phyloP scores from a whole-genome alignment of 2,113 vertebrate species.

The Grantiella picta region DNA sequence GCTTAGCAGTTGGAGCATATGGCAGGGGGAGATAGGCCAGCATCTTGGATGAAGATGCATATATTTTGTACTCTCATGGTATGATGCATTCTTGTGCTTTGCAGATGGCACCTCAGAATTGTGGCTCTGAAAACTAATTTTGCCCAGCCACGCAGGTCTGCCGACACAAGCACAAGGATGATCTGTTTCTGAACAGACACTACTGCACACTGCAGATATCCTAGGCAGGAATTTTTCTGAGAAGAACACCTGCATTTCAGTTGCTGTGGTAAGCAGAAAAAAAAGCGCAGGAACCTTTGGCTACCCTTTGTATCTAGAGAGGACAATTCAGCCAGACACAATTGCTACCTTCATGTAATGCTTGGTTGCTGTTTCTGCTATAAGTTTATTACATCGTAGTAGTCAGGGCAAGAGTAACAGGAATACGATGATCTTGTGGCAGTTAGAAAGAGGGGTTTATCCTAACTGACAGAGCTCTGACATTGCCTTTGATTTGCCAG shows the following conservation, averaged over 20 bases:
- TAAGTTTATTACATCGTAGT: not conserved
- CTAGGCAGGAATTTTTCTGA: constrained; percentile 22
- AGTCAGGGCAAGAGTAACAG: not conserved
- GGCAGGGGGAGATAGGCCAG: constrained; percentile 57
- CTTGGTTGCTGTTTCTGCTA: not conserved
- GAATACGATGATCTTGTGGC: not conserved
- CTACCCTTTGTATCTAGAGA: not conserved
- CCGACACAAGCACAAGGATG: constrained; percentile 32
- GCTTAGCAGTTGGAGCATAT: constrained; percentile 51
- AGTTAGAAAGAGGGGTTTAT: not conserved
- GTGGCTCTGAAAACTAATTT: constrained; percentile 49
- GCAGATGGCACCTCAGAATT: constrained; percentile 45
- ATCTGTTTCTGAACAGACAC: constrained; percentile 16
- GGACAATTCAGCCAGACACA: not conserved
- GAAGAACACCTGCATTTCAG: constrained; percentile 7
- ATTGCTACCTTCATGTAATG: not conserved
- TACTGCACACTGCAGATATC: constrained; percentile 40
- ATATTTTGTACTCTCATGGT: constrained; percentile 62
- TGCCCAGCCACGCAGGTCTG: constrained; percentile 39
- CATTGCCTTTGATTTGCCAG: not conserved
- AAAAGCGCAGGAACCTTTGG: not conserved
- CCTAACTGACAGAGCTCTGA: not conserved
- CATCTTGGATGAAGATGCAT: constrained; percentile 54
- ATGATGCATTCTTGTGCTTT: constrained; percentile 62
- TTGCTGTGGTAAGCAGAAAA: not conserved